A percentile compares a stretch with the other conserved stretches of the same genome.
These are phyloP conservation scores for Alfaro cultratus DNA, from an alignment of 2,797 vertebrate genomes.

Conservation along the genomic window DNA sequence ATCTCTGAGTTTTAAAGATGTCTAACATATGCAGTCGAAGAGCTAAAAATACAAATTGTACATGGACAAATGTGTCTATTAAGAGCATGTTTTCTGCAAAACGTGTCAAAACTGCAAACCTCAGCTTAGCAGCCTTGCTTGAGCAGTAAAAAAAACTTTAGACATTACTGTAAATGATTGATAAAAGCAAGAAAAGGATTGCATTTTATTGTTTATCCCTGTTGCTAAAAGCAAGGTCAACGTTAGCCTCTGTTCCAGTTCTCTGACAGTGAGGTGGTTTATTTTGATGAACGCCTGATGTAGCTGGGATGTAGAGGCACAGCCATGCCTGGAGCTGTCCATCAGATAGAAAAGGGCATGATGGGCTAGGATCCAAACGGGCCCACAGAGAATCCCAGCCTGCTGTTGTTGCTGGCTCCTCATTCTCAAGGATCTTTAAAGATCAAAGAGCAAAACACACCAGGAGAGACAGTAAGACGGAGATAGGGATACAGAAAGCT, in stretches of 20 bases:
- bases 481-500: slow-evolving; percentile 62
- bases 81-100: slow-evolving; percentile 38
- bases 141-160: slow-evolving; percentile 12
- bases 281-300: slow-evolving; percentile 73
- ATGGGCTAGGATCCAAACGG: slow-evolving; percentile 80
- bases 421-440: slow-evolving; percentile 87
- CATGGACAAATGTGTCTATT: slow-evolving; percentile 30
- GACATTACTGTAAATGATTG: slow-evolving; percentile 43
- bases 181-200: slow-evolving; percentile 56
- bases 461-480: slow-evolving; percentile 69
- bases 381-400: slow-evolving; percentile 80
- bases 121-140: slow-evolving; percentile 42
- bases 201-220: slow-evolving; percentile 37
- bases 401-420: slow-evolving; percentile 80
- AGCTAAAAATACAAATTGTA: slow-evolving; percentile 49
- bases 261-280: slow-evolving; percentile 68
- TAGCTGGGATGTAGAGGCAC: slow-evolving; percentile 62
- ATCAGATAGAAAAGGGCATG: slow-evolving; percentile 80
- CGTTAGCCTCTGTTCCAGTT: slow-evolving; percentile 63
- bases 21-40: slow-evolving; percentile 53
- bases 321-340: slow-evolving; percentile 80
- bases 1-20: slow-evolving; percentile 62
- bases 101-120: slow-evolving; percentile 29
- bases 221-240: slow-evolving; percentile 71
- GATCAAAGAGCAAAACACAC: slow-evolving; percentile 84